Evolutionary conservation across 2,113 vertebrate species (phyloP), one percentile per base, ranked within the genome.

Genomic region (Thalassoma bifasciatum): DNA sequence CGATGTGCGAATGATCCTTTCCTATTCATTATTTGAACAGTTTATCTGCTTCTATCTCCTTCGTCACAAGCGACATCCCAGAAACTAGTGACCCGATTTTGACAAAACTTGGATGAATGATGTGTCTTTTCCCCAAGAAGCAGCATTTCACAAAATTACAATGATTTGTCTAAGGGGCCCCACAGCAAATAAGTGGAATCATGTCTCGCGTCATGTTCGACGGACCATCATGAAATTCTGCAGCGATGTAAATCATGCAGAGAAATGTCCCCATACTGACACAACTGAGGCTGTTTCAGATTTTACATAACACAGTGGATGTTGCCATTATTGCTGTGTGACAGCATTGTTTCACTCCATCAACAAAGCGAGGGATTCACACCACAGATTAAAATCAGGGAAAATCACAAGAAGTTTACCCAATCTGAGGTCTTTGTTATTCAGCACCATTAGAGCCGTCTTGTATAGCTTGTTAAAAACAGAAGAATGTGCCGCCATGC

Each of bases 31-130:
- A 63, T 72, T 44, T 74, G 62, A 75, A 36, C 30, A 62, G 14
- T 75, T 64, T 66, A 62, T 68, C 24, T 17, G 1, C 53, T 56
- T 56, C 56, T n/a, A n/a, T 56, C 36, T 77, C 44, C 46, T 44
- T 9, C 3, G 64, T 72, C 52, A 60, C 54, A 42, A 36, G 66
- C 24, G 17, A 68, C 50, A 52, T 69, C 59, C 30, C 53, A 62
- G 56, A 78, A 82, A 65, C 73, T 49, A 46, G 72, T 82, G 75
- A 82, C 66, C 78, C 24, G 14, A 67, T 73, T 81, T 82, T 64
- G 66, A 74, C 60, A 73, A 68, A 75, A 69, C 68, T 49, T 44
- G 30, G 36, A 63, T 58, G 63, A 77, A 49, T 62, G 69, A 84
- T 23, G 72, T 13, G 59, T 74, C 37, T 16, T 67, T 12, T 65